These are phyloP conservation scores for Euclidia mi DNA, from an alignment of 2,888 invertebrate genomes.

Conservation along the genomic window DNA sequence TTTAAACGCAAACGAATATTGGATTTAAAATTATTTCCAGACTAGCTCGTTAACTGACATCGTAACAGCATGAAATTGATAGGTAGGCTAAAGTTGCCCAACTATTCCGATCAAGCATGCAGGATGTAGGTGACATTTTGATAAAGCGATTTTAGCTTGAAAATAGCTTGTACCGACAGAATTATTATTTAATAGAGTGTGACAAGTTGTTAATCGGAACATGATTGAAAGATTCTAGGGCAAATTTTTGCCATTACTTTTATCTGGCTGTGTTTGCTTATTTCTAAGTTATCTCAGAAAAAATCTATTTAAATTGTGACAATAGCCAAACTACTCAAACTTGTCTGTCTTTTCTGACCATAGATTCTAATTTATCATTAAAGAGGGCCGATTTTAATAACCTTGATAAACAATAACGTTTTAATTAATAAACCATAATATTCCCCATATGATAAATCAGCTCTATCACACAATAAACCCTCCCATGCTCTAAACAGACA, in stretches of 20 bases:
- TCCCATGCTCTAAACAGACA: conserved; percentile 18
- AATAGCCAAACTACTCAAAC: too few relatives aligned
- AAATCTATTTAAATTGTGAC: too few relatives aligned
- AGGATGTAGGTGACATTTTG: conserved; percentile 56
- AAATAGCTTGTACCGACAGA: conserved; percentile 35
- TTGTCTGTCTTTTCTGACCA: too few relatives aligned
- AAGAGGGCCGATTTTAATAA: too few relatives aligned
- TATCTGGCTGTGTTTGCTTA: too few relatives aligned
- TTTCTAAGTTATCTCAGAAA: too few relatives aligned
- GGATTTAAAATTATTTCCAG: conserved; percentile 57
- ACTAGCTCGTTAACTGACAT: conserved; percentile 52
- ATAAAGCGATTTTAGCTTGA: conserved; percentile 49
- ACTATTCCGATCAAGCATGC: conserved; percentile 46
- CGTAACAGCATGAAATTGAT: conserved; percentile 52
- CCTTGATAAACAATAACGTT: too few relatives aligned
- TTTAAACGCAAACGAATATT: conserved; percentile 52
- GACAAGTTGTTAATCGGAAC: conserved; percentile 17
- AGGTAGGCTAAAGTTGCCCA: conserved; percentile 40
- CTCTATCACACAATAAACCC: neutral
- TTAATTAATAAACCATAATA: too few relatives aligned
- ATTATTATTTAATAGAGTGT: conserved; percentile 44
- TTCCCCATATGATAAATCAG: neutral
- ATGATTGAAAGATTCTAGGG: conserved; percentile 26
- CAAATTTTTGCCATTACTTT: too few relatives aligned
- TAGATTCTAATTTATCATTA: too few relatives aligned